Percentiles rank a stretch among this genome's conserved stretches.
These are phyloP conservation scores for Metellina segmentata DNA, from an alignment of 2,888 invertebrate genomes.

Conservation along the genomic window DNA sequence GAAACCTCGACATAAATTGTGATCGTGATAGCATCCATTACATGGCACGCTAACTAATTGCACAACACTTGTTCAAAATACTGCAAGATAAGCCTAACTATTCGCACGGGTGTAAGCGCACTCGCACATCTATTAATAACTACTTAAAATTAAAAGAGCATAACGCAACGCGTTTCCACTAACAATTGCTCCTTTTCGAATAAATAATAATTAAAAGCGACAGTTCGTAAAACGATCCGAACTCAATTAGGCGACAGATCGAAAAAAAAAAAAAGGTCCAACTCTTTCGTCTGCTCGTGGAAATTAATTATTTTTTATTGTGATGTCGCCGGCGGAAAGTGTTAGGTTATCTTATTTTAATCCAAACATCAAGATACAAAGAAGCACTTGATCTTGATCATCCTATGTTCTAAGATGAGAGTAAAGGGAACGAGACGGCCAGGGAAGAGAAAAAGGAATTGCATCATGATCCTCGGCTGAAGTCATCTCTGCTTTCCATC, in stretches of 20 bases:
- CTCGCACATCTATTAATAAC: not conserved
- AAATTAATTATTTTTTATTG: not conserved
- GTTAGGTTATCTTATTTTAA: slow-evolving; percentile 51
- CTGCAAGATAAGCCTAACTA: not conserved
- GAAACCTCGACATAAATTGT: too few relatives aligned
- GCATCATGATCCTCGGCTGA: not conserved
- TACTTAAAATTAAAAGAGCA: not conserved
- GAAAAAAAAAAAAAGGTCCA: not conserved
- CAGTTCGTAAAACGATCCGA: not conserved
- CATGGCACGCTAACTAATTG: too few relatives aligned
- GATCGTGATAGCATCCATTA: too few relatives aligned
- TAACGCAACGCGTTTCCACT: not conserved
- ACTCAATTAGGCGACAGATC: not conserved
- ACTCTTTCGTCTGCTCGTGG: not conserved
- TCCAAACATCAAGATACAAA: slow-evolving; percentile 27
- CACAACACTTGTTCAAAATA: too few relatives aligned
- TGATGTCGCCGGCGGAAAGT: not conserved
- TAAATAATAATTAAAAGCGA: not conserved
- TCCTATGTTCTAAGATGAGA: slow-evolving; percentile 17
- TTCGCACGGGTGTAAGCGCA: not conserved
- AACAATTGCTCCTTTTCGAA: not conserved
- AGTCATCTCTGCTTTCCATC: not conserved
- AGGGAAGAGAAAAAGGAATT: not conserved
- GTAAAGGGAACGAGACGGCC: not conserved
- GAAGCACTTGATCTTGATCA: slow-evolving; percentile 57